phyloP scores from a whole-genome alignment of 1,140 invertebrate species.

The Stegodyphus dumicola region DNA sequence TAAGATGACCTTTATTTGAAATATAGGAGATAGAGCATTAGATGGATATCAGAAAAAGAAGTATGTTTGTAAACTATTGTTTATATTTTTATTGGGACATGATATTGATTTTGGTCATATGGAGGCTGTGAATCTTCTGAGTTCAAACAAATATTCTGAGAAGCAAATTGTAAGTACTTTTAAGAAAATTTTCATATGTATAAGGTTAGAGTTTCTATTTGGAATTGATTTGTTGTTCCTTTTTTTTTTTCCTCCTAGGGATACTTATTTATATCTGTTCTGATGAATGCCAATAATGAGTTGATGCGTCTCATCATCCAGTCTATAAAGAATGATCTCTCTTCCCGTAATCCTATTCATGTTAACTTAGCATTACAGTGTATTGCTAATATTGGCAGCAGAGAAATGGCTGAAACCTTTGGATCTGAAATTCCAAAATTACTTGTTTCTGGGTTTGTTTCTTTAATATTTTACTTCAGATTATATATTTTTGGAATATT shows the following conservation, averaged over 20 bases:
- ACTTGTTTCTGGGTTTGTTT: conserved; percentile 89
- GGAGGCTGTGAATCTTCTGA: conserved; percentile 99
- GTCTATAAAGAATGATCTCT: conserved; percentile 98
- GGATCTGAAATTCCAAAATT: conserved; percentile 97
- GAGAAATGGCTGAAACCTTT: conserved; percentile 99
- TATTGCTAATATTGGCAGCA: conserved; percentile 99
- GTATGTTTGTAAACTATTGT: conserved; percentile 99
- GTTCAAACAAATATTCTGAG: conserved; percentile 99
- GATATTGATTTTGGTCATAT: conserved; percentile 99
- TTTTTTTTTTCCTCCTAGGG: conserved; percentile 70
- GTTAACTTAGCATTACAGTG: conserved; percentile 99
- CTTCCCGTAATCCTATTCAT: conserved; percentile 96
- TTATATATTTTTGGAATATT: background rate
- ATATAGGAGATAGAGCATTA: conserved; percentile 92
- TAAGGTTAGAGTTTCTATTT: background rate
- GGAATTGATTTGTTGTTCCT: background rate
- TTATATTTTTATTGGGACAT: conserved; percentile 98
- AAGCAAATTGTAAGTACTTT: conserved; percentile 96
- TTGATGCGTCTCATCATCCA: conserved; percentile 99
- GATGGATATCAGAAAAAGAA: conserved; percentile 99
- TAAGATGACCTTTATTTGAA: background rate
- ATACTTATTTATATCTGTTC: conserved; percentile 73
- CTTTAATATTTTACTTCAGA: background rate
- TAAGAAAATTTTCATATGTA: background rate
- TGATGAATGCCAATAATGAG: conserved; percentile 99